A percentile compares a stretch with the other conserved stretches of the same genome.
Conservation (phyloP, 2,113 vertebrate species). For the Lontra canadensis region DNA sequence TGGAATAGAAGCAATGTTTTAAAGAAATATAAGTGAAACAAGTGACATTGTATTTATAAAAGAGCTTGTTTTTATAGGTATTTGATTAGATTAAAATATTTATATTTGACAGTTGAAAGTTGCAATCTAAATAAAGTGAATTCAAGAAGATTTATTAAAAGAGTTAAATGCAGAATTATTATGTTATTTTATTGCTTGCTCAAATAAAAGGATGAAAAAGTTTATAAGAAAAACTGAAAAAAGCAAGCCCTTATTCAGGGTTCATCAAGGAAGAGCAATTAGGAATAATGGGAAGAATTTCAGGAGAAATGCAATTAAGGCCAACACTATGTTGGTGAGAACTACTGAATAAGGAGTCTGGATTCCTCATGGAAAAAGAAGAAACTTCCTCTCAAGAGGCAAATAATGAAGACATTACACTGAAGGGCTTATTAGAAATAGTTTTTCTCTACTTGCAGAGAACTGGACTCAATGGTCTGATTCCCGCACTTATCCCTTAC, state of each 20-base stretch:
- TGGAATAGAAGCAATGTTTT: background rate
- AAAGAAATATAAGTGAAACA: background rate
- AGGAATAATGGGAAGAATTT: constrained; percentile 48
- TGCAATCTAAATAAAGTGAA: background rate
- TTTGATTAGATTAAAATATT: background rate
- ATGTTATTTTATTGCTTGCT: background rate
- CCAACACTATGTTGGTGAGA: background rate
- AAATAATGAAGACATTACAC: background rate
- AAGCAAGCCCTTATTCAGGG: background rate
- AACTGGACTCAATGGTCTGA: constrained; percentile 42
- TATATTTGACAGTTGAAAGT: background rate
- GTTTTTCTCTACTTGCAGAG: background rate
- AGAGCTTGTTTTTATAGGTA: background rate
- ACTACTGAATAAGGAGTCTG: background rate
- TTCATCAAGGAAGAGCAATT: constrained; percentile 30
- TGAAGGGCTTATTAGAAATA: constrained; percentile 19
- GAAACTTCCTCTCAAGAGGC: constrained; percentile 19
- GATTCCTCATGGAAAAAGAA: background rate
- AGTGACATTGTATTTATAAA: background rate
- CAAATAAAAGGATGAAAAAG: background rate
- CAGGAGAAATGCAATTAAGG: constrained; percentile 51
- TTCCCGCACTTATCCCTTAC: background rate
- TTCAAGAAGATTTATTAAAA: background rate
- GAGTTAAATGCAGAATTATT: background rate
- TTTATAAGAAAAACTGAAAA: background rate